Base-by-base conservation (phyloP, 35 echinoderm and acorn worm genomes). In the Patiria miniata region DNA sequence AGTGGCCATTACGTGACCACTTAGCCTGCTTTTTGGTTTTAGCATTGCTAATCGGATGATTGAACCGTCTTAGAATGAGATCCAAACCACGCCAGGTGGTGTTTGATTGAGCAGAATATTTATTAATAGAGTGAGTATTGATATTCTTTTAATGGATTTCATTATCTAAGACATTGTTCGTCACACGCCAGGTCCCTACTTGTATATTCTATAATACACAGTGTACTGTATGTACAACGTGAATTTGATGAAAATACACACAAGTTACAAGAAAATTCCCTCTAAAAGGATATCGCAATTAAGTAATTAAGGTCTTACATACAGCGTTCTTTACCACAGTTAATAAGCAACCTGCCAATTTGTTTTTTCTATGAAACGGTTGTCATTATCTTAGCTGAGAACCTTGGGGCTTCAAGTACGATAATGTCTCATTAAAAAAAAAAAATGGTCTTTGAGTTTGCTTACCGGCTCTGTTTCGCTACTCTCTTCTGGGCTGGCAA, bases 141-240 rank as follows among this genome's bases (percentile, higher is more conserved):
- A 73, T 30, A 73, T 73, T 47, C 42, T 12, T 73, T 73, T 73
- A 73, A 73, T 73, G 65, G 65, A 73, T 73, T 73, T 73, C 22
- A 73, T 73, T 73, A 73, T 73, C 65, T 73, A 73, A 73, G 65
- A 73, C 26, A 28, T 73, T 73, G 29, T 73, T 5, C 26, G 65
- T 73, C 10, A 73, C 65, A 73, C 12, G 12, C 42, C 42, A 47
- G 42, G 42, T 47, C 4, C 4, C 4, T 12, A 47, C 42, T 47
- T 47, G 42, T 47, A 12, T 12, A 47, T 47, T 47, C 42, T 47
- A 47, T 47, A 12, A 4, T 47, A 6, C 12, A 12, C 42, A 4
- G 4, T 47, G 42, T 47, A 4, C 42, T 47, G 42, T 47, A 47
- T 6, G 42, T 47, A 47, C 42, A 47, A 6, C 42, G 42, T 47